Evolutionary conservation across 1,140 invertebrate species (phyloP), one percentile per base, ranked within the genome.

Genomic region (Temnothorax nylanderi): DNA sequence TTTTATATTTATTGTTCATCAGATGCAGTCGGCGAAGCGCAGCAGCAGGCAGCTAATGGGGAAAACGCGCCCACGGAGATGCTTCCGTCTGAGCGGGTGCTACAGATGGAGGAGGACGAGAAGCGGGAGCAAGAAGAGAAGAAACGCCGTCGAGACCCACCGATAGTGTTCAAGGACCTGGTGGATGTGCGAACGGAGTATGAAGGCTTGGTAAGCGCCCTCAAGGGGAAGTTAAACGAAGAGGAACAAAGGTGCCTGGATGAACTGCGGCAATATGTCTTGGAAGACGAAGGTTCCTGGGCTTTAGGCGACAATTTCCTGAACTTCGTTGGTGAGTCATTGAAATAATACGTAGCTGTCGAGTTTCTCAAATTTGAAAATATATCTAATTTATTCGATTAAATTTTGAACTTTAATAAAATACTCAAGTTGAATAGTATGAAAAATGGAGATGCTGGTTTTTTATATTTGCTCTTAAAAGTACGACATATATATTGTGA

Each of bases 271-370:
- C 97, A 98, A 92, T 99, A 99, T 94, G 97, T 98, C 91, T 95
- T 98, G 78, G 97, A 98, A 85, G 97, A 98, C 89, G 98, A 98
- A 91, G 98, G 98, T 62, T 98, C 97, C 87, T 99, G 98, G 98
- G 98, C 98, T 62, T 96, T 99, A 11, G 98, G 98, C 2, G 98
- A 98, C 89, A 97, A 98, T 87, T 99, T 99, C 93, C 96, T 99
- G 34, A 96, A 96, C 81, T 98, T 99, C 92, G 96, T 99, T 80
- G 97, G 97, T 97, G 78, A 94, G 96, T 95, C 0, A 32, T 51
- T 54, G 21, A 80, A 54, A 8, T 80, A 11, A 75, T 34, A 65
- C 6, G 49, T 16, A 8, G n/a, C 26, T 64, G 4, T 49, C 32
- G 34, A 13, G 1, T 26, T 41, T 26, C 5, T 47, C 1, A 37